Evolutionary conservation across 2,797 vertebrate genomes (phyloP).

Genomic region (Labeo calbasu): DNA sequence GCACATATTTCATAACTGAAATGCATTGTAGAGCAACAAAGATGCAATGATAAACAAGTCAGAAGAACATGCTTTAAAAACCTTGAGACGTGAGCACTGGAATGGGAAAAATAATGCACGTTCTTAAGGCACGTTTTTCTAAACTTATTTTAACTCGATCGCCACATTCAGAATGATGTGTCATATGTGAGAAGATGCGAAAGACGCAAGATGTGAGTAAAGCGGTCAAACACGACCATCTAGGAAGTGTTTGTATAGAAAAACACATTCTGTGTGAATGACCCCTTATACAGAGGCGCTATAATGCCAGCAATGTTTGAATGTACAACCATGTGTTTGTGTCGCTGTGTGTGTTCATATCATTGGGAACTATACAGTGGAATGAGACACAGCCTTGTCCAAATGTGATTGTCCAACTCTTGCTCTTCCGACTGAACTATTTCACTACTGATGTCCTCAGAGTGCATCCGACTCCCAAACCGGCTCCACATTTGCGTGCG

Average conservation of each 20-base stretch:
- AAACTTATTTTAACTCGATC: no score
- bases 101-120: no score
- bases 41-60: neutral
- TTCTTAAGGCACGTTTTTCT: no score
- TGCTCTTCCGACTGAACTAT: neutral
- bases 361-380: neutral
- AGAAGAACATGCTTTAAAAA: no score
- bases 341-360: neutral
- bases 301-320: neutral
- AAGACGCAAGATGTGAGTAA: no score
- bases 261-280: neutral
- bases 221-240: neutral
- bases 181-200: no score
- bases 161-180: no score
- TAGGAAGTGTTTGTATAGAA: neutral
- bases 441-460: neutral
- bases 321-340: neutral
- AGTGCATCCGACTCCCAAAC: neutral
- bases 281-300: neutral
- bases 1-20: neutral
- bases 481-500: no score
- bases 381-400: neutral
- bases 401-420: neutral
- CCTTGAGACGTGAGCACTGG: no score
- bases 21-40: neutral